A percentile compares a stretch with the other conserved stretches of the same genome.
Evolutionary conservation across 37 sponge, comb jelly and placozoan genomes (phyloP).

Genomic region (Halisarca cf. caerulea): DNA sequence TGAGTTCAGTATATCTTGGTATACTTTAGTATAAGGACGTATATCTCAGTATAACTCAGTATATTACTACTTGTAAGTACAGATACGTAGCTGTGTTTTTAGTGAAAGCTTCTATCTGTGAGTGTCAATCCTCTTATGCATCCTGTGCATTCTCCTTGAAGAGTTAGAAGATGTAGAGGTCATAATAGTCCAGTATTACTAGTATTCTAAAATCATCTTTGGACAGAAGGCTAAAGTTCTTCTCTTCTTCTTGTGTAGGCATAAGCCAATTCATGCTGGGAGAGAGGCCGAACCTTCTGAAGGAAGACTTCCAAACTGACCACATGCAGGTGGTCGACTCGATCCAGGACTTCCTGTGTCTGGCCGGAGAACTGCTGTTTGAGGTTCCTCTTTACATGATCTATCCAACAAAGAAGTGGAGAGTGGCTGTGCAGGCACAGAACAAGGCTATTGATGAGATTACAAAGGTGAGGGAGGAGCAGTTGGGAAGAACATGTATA

Average conservation of each 20-base stretch:
- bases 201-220: too few species aligned
- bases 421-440: background rate
- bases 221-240: too few species aligned
- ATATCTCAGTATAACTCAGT: too few species aligned
- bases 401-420: conserved; percentile 31
- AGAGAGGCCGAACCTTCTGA: conserved; percentile 11
- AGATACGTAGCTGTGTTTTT: too few species aligned
- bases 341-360: conserved; percentile 9
- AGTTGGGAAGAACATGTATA: too few species aligned
- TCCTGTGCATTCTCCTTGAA: too few species aligned
- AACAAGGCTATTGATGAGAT: conserved; percentile 9
- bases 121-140: too few species aligned
- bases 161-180: too few species aligned
- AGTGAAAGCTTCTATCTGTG: too few species aligned
- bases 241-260: background rate
- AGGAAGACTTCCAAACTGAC: background rate
- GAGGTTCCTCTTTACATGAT: conserved; percentile 37
- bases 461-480: conserved; percentile 19
- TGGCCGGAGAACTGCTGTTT: conserved; percentile 34
- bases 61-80: too few species aligned
- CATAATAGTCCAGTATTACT: too few species aligned
- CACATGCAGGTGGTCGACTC: background rate
- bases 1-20: background rate
- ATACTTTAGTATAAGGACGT: too few species aligned
- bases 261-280: conserved; percentile 24